Evolutionary conservation across 2,888 invertebrate genomes (phyloP), one percentile per base, ranked within the genome.

Genomic region (Notodonta dromedarius): DNA sequence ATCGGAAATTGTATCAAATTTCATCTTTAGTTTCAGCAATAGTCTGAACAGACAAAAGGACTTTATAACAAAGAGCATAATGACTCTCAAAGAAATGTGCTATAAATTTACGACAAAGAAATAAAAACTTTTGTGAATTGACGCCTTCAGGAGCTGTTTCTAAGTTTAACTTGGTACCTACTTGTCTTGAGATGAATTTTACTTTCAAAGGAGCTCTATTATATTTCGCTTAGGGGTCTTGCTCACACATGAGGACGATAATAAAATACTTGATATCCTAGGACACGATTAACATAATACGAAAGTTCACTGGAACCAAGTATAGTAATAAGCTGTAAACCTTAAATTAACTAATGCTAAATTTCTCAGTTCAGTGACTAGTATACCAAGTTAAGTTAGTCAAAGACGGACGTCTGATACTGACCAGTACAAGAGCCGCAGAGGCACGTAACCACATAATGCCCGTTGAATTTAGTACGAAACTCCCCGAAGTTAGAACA

Each of bases 401-500:
- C 46, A 6, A n/a, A 13, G n/a, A 12, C 11, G 42, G 53, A 54
- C 35, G n/a, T 54, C 39, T 54, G 54, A 54, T 54, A 54, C 39
- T 5, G 39, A 13, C 14, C n/a, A 39, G 39, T n/a, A 7, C 39
- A 14, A 13, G 46, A n/a, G 35, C 52, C 35, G 7, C 52, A 53
- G 24, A 13, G 7, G 42, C n/a, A 24, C 11, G 35, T 53, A 48
- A 54, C 57, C 56, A 12, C 53, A 55, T 35, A 53, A 56, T 58
- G 11, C 60, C 55, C 54, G 39, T 24, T 54, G 54, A 54, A 54
- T 54, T 54, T 5, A 39, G 39, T 39, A 54, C 54, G 14, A 13
- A 54, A 60, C 50, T 57, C 39, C 3, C 48, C 51, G 42, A 67
- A 59, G 61, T 60, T 54, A 48, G 63, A 69, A 66, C 65, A 66